Base-by-base conservation (phyloP, 2,888 invertebrate species). In the Napeogenes sylphis region DNA sequence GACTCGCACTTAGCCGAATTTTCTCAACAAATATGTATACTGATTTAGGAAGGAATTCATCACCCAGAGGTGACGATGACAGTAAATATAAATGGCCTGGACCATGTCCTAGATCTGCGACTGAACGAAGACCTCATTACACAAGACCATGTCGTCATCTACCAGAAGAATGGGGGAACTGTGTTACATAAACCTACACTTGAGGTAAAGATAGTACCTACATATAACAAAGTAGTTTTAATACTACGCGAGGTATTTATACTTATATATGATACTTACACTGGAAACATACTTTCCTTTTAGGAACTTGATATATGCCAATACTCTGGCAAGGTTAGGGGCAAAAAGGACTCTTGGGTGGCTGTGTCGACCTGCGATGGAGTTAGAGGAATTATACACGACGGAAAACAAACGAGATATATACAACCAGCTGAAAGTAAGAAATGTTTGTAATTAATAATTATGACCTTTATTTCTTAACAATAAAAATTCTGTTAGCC, bases 351-450 rank as follows among this genome's bases (percentile, higher is more conserved):
- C 62, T 97, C 97, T 4, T 95, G 95, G 94, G 97, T 93, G 60
- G 97, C 97, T 1, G 79, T 97, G 58, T 97, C 97, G 58, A 97
- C 97, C 4, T 97, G 97, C 79, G 85, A 92, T 59, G 95, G 95
- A 56, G 83, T 94, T 51, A 93, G 94, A 58, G 97, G 97, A 6
- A 92, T 96, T 66, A 92, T 97, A 67, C 95, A 92, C 80, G 96
- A 97, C 79, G 97, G 96, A 42, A 80, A 91, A 65, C 92, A 92
- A 65, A 92, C 95, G 83, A 94, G 94, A 81, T 96, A 96, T 80
- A 93, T 98, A 60, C 84, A 90, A 61, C 90, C 90, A 0, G 83
- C 81, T 33, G 71, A 81, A 78, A 87, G 87, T 87, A 71, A 32
- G 55, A 42, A 47, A 61, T 55, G n/a, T 51, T 53, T 21, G 33